These are phyloP conservation scores for Pantherophis guttatus DNA, from an alignment of 2,113 vertebrate species.

Conservation along the genomic window DNA sequence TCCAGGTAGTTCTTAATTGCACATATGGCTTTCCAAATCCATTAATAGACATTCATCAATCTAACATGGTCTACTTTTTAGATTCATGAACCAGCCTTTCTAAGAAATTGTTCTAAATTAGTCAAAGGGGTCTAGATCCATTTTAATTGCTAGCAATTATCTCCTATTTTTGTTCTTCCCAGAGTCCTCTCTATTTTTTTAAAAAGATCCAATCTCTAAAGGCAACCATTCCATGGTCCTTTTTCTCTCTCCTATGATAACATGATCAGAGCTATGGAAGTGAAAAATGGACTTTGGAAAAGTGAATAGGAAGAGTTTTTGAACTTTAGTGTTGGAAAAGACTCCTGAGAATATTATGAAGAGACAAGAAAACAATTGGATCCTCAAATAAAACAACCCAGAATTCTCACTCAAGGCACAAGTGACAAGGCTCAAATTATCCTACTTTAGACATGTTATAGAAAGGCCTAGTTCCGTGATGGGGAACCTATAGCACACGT, in stretches of 20 bases:
- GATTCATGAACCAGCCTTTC: not conserved
- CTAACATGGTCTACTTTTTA: not conserved
- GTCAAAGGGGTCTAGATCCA: not conserved
- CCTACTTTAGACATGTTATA: not conserved
- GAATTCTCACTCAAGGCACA: not conserved
- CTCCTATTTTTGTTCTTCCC: not conserved
- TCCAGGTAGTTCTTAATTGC: not conserved
- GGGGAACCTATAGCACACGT: no score
- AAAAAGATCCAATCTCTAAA: no score
- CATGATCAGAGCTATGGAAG: not conserved
- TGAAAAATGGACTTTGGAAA: not conserved
- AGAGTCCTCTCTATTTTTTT: not conserved
- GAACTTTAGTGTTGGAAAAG: not conserved
- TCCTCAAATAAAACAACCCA: not conserved
- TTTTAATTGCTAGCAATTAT: not conserved
- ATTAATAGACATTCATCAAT: not conserved
- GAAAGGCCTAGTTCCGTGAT: not conserved
- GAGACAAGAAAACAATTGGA: not conserved
- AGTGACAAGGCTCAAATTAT: not conserved
- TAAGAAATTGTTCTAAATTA: not conserved
- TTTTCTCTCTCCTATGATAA: not conserved
- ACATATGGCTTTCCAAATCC: not conserved
- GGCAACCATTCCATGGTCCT: not conserved
- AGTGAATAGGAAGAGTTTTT: not conserved
- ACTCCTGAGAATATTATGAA: not conserved